These are phyloP conservation scores for Neolamprologus caudopunctatus DNA, from an alignment of 2,113 vertebrate species.

Conservation along the genomic window DNA sequence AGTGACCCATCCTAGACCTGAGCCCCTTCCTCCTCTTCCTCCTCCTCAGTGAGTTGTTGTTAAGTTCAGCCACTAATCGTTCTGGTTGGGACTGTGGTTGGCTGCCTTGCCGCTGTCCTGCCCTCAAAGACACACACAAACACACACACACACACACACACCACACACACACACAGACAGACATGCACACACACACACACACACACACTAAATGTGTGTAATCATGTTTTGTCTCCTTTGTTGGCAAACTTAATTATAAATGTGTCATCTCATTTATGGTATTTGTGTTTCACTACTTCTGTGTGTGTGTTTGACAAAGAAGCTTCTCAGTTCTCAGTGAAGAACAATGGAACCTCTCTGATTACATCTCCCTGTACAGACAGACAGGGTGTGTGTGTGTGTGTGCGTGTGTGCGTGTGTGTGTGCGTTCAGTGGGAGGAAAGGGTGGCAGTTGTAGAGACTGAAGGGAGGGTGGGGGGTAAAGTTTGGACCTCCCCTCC, in stretches of 20 bases:
- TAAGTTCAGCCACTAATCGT: slow-evolving; percentile 49
- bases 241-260: background rate
- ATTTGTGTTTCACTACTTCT: background rate
- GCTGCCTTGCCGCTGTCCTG: slow-evolving; percentile 19
- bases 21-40: background rate
- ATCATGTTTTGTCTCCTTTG: background rate
- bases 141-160: background rate
- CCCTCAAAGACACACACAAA: slow-evolving; percentile 9
- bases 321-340: slow-evolving; percentile 47
- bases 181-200: background rate
- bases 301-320: slow-evolving; percentile 26
- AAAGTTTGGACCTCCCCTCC: slow-evolving; percentile 2
- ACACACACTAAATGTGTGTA: background rate
- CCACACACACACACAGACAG: background rate
- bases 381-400: slow-evolving; percentile 34
- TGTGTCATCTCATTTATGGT: background rate
- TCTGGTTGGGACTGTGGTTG: slow-evolving; percentile 43
- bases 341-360: slow-evolving; percentile 66
- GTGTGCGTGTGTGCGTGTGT: background rate
- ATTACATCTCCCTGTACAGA: slow-evolving; percentile 62
- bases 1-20: background rate
- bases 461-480: slow-evolving; percentile 24
- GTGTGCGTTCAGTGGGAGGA: slow-evolving; percentile 39
- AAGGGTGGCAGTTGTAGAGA: slow-evolving; percentile 38
- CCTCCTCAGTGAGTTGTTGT: slow-evolving; percentile 21